These are phyloP conservation scores for Bimastos eiseni DNA, from an alignment of 2,888 invertebrate genomes.

Conservation along the genomic window DNA sequence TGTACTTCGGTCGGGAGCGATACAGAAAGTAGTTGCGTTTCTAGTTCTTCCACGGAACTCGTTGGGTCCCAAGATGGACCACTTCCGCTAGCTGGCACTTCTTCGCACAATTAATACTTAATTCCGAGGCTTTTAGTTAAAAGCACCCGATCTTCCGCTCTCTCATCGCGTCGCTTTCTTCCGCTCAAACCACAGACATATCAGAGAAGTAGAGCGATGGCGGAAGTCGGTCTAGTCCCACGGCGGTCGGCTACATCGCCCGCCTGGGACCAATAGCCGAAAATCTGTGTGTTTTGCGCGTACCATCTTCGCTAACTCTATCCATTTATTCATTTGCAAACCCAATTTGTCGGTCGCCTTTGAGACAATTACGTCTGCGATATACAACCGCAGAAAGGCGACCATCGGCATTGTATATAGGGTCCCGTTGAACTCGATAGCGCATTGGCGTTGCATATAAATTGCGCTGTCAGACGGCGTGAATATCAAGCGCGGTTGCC, in stretches of 20 bases:
- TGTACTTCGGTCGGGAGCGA: neutral
- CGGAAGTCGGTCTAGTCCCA: neutral
- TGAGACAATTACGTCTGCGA: conserved; percentile 21
- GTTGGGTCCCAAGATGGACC: neutral
- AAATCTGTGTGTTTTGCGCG: conserved; percentile 24
- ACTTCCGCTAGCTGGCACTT: neutral
- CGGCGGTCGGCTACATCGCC: neutral
- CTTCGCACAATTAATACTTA: conserved; percentile 19
- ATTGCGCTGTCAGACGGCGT: neutral
- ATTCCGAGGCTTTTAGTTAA: neutral
- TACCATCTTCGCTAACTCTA: conserved; percentile 19
- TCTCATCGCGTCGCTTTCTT: neutral
- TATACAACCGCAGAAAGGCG: neutral
- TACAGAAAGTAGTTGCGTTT: neutral
- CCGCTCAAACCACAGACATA: neutral
- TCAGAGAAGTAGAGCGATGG: neutral
- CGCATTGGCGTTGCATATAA: neutral
- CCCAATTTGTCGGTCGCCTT: conserved; percentile 9
- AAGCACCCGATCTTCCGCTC: neutral
- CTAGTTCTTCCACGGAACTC: neutral
- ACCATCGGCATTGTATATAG: neutral
- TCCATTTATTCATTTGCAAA: conserved; percentile 24
- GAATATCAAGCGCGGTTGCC: neutral
- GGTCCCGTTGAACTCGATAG: neutral
- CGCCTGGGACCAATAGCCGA: conserved; percentile 18